phyloP scores from a whole-genome alignment of 2,888 invertebrate species.

The Melipona bicolor region DNA sequence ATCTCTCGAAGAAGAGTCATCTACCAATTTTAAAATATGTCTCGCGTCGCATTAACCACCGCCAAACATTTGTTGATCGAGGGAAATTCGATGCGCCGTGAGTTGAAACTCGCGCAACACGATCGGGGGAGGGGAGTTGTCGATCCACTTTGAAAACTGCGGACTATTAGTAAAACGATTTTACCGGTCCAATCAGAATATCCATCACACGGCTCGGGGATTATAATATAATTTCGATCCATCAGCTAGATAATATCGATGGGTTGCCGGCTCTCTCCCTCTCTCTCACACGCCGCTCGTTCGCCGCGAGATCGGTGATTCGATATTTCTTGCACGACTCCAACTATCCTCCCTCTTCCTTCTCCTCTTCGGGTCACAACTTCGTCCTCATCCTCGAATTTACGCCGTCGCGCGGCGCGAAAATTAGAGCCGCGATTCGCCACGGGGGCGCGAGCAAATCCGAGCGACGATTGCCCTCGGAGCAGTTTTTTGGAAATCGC shows the following conservation, averaged over 20 bases:
- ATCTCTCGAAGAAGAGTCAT: no score
- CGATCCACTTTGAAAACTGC: conserved; percentile 53
- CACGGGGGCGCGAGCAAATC: conserved; percentile 1
- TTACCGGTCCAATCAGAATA: conserved; percentile 63
- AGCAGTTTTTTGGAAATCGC: conserved; percentile 7
- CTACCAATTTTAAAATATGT: no score
- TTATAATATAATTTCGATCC: conserved; percentile 67
- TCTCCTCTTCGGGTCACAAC: background rate
- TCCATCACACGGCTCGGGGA: conserved; percentile 62
- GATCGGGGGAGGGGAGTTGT: conserved; percentile 27
- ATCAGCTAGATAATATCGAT: conserved; percentile 52
- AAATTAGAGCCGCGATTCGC: conserved; percentile 36
- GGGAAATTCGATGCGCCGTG: no score
- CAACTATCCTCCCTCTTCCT: background rate
- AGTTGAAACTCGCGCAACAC: conserved; percentile 1
- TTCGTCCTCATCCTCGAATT: conserved; percentile 46
- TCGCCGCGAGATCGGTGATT: conserved; percentile 42
- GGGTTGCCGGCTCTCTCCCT: conserved; percentile 11
- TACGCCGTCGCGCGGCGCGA: conserved; percentile 12
- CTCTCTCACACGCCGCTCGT: conserved; percentile 15
- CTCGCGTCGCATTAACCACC: no score
- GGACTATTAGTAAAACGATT: conserved; percentile 61
- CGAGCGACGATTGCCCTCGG: background rate
- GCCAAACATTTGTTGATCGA: background rate
- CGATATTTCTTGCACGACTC: conserved; percentile 55